Evolutionary conservation across 2,113 vertebrate genomes (phyloP).

Genomic region (Nannospalax galili): DNA sequence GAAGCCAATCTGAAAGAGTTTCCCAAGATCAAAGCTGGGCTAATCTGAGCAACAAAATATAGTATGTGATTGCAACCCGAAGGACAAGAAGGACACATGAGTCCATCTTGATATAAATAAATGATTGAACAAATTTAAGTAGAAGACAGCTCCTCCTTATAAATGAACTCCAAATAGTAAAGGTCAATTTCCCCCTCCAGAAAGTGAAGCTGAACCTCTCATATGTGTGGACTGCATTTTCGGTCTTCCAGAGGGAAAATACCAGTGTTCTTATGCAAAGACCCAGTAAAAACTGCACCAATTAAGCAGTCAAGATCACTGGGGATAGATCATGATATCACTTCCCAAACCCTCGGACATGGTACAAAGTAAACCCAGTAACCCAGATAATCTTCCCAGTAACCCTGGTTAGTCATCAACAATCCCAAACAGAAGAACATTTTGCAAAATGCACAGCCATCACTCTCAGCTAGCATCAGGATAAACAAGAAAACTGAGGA

Average conservation of each 20-base stretch:
- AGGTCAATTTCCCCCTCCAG: not conserved
- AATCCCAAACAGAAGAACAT: not conserved
- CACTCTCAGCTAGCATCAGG: not conserved
- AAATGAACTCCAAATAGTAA: not conserved
- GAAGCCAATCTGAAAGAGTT: not conserved
- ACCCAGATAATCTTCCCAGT: not conserved
- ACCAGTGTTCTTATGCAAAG: not conserved
- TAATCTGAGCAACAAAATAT: not conserved
- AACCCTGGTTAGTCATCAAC: not conserved
- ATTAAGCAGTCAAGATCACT: not conserved
- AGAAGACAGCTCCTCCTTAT: not conserved
- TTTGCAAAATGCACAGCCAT: not conserved
- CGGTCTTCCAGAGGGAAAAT: not conserved
- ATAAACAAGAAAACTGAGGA: not conserved
- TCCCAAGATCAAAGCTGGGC: not conserved
- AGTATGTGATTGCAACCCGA: not conserved
- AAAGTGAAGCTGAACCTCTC: not conserved
- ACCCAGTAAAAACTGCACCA: not conserved
- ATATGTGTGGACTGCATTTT: not conserved
- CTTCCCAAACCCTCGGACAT: too few relatives aligned
- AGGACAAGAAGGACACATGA: not conserved
- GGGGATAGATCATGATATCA: not conserved
- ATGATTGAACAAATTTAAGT: not conserved
- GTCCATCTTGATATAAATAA: not conserved
- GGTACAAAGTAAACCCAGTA: not conserved